Percentiles rank a stretch among this genome's conserved stretches.
Conservation (phyloP, 2,888 invertebrate genomes). For the Brenthis ino region DNA sequence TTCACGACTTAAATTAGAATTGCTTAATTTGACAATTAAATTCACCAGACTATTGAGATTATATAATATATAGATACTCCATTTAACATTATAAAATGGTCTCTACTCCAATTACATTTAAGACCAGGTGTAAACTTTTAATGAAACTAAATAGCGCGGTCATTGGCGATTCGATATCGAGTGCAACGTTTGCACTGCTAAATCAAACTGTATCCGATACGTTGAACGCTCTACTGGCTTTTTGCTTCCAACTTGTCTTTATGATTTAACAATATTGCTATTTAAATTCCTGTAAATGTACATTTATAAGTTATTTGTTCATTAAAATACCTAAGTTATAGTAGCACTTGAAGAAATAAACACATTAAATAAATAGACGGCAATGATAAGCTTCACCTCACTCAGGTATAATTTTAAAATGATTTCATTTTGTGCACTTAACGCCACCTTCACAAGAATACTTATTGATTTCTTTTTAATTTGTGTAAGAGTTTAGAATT, state of each 20-base stretch:
- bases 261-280: neutral
- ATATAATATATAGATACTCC: too few relatives aligned
- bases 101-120: too few relatives aligned
- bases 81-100: neutral
- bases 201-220: conserved; percentile 54
- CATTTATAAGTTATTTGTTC: neutral
- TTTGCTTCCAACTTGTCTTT: conserved; percentile 8
- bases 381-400: too few relatives aligned
- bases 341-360: too few relatives aligned
- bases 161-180: conserved; percentile 15
- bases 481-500: too few relatives aligned
- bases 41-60: neutral
- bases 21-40: conserved; percentile 7
- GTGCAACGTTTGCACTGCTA: conserved; percentile 49
- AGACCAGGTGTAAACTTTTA: conserved; percentile 1
- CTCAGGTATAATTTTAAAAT: neutral
- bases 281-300: neutral
- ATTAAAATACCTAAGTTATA: too few relatives aligned
- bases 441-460: too few relatives aligned
- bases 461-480: too few relatives aligned
- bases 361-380: too few relatives aligned
- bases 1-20: neutral
- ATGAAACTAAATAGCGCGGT: conserved; percentile 9
- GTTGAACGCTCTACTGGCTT: conserved; percentile 49
- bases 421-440: neutral